Percentiles rank a stretch among this genome's conserved stretches.
Conservation (phyloP, 2,797 vertebrate genomes). For the Argya squamiceps region DNA sequence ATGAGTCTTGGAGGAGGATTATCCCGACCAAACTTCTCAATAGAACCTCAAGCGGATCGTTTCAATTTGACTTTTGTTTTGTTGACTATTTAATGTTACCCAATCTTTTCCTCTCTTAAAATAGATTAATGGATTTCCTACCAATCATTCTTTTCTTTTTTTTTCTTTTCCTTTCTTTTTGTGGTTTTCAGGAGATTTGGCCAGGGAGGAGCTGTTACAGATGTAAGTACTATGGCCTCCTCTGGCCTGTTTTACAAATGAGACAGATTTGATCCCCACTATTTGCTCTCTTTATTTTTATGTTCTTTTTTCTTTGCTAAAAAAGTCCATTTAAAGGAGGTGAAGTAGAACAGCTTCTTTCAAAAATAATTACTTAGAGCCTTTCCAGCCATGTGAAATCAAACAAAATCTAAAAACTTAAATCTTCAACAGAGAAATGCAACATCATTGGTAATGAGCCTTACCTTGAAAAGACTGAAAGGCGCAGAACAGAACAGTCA, state of each 20-base stretch:
- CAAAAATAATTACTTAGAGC: conserved; percentile 3
- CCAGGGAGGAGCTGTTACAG: not conserved
- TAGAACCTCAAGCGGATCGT: not conserved
- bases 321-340: not conserved
- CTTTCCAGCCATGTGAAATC: not conserved
- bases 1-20: not conserved
- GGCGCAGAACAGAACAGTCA: not conserved
- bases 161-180: not conserved
- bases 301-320: not conserved
- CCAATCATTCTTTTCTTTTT: not conserved
- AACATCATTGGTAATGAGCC: not conserved
- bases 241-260: not conserved
- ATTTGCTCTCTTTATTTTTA: not conserved
- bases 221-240: not conserved
- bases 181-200: not conserved
- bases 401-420: not conserved
- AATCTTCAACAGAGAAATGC: not conserved
- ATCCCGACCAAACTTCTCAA: not conserved
- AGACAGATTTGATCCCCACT: not conserved
- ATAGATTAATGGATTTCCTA: not conserved
- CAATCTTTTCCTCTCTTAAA: not conserved
- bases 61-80: not conserved
- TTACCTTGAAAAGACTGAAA: not conserved
- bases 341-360: conserved; percentile 44
- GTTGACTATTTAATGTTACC: not conserved